Conservation (phyloP, 2,113 vertebrate genomes). For the Trachemys scripta region DNA sequence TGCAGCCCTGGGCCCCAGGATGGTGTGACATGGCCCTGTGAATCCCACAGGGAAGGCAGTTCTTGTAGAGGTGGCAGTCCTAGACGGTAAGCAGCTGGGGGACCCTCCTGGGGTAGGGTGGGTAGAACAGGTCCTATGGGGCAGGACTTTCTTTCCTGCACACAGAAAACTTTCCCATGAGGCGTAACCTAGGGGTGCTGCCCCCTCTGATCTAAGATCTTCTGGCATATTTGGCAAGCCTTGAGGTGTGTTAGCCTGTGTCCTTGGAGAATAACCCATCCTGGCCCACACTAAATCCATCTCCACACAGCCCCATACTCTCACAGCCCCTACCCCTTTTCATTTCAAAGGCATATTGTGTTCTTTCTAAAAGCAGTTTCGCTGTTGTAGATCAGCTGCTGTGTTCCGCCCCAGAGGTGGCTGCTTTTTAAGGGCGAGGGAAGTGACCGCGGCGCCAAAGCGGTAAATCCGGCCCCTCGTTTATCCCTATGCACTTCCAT, state of each 20-base stretch:
- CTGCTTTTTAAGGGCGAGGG: neutral
- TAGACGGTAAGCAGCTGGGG: slow-evolving; percentile 46
- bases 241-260: neutral
- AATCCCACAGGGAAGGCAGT: neutral
- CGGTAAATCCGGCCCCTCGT: neutral
- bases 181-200: neutral
- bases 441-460: neutral
- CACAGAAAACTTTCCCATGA: neutral
- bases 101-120: neutral
- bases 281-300: neutral
- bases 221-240: neutral
- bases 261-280: neutral
- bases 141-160: neutral
- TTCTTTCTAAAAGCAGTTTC: neutral
- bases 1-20: neutral
- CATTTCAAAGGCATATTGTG: neutral
- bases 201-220: neutral
- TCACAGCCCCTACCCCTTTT: neutral
- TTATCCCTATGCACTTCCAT: fast-evolving
- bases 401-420: neutral
- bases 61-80: neutral
- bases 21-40: neutral
- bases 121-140: neutral
- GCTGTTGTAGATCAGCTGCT: neutral
- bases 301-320: fast-evolving